Percentiles rank a stretch among this genome's conserved stretches.
Evolutionary conservation across 2,797 vertebrate species (phyloP).

Genomic region (Microcaecilia unicolor): DNA sequence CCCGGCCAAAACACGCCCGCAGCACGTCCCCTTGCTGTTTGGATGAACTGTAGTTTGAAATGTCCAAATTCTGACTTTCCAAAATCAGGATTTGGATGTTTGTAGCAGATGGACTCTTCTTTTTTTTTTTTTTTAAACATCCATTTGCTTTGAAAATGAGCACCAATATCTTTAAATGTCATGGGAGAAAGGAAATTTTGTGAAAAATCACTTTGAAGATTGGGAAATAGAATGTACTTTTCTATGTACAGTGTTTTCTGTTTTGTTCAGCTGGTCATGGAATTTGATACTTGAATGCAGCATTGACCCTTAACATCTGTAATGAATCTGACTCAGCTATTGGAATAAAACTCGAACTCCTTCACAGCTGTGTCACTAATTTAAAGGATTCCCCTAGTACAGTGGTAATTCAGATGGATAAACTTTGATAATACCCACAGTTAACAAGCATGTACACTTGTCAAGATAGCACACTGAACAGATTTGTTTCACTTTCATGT

Average conservation of each 20-base stretch:
- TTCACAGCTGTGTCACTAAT: conserved; percentile 25
- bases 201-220: conserved; percentile 27
- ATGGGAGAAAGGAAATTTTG: conserved; percentile 38
- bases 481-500: too few species aligned
- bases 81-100: too few species aligned
- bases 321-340: conserved; percentile 28
- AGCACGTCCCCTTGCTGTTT: too few species aligned
- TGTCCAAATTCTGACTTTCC: too few species aligned
- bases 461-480: neutral
- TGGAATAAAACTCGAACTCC: conserved; percentile 25
- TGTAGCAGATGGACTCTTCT: too few species aligned
- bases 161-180: conserved; percentile 40
- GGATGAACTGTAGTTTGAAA: too few species aligned
- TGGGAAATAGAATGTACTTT: conserved; percentile 10
- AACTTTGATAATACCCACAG: conserved; percentile 14
- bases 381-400: conserved; percentile 17
- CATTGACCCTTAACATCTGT: conserved; percentile 31
- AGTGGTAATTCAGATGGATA: conserved; percentile 27
- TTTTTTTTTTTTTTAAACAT: too few species aligned
- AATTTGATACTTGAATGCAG: conserved; percentile 6
- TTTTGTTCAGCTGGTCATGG: conserved; percentile 28
- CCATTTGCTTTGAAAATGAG: too few species aligned
- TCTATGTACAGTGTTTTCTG: conserved; percentile 8
- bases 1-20: too few species aligned
- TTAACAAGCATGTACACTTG: too few species aligned